Evolutionary conservation across 2,888 invertebrate species (phyloP).

Genomic region (Melipona bicolor): DNA sequence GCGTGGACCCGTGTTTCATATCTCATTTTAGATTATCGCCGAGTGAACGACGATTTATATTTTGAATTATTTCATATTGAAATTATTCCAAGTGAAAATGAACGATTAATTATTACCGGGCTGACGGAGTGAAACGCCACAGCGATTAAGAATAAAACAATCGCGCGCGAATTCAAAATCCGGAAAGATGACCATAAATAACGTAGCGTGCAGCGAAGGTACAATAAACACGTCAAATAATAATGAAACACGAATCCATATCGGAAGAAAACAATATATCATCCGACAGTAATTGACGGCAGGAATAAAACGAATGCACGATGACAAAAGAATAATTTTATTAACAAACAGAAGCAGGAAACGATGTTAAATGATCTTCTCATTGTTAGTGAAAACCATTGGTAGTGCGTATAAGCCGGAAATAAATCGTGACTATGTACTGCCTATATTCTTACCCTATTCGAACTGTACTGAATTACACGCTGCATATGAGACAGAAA

Average conservation of each 20-base stretch:
- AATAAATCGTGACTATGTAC: no score
- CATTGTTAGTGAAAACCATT: no score
- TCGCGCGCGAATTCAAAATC: neutral
- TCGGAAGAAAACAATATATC: neutral
- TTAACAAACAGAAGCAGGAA: no score
- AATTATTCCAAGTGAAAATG: neutral
- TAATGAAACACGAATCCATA: neutral
- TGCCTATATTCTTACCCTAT: no score
- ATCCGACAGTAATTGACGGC: no score
- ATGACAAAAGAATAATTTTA: neutral
- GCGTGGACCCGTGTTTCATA: neutral
- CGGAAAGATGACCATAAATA: neutral
- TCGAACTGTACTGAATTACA: no score
- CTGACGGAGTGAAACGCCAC: no score
- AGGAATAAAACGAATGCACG: neutral
- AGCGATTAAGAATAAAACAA: neutral
- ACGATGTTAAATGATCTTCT: no score
- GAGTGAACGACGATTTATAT: neutral
- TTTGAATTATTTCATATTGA: no score
- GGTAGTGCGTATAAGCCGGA: no score
- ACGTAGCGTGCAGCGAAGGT: neutral
- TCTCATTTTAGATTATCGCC: no score
- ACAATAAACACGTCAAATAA: neutral
- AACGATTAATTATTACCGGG: neutral
- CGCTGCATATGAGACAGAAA: no score